Base-by-base conservation (phyloP, 2,797 vertebrate genomes). In the Australoheros facetus region DNA sequence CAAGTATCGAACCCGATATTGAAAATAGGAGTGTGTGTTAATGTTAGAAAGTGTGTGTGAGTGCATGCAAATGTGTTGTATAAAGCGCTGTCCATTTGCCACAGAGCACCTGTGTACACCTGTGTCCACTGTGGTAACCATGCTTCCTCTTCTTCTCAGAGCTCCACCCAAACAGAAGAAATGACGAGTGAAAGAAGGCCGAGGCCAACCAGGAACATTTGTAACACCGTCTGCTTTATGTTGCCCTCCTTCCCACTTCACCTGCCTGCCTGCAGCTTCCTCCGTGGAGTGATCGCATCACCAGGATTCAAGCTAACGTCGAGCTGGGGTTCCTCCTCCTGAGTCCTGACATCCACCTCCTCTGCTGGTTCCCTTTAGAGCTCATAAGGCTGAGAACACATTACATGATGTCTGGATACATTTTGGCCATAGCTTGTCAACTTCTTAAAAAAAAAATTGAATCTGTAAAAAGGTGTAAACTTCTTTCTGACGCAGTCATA, bases 91-190 rank as follows among this genome's bases (percentile, higher is more conserved):
- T 26, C 9, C 34, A 37, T 37, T 37, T 37, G 7, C 34, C 34
- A 37, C 8, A 7, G 32, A 19, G 16, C 19, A n/a, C 57, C 30
- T 37, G 58, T 30, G 4, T 30, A 1, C 28, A 30, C 28, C 16
- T 6, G 16, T 26, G 16, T 48, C 1, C 45, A 7, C 1, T 0
- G 62, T 48, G 62, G 39, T 66, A 28, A 66, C 23, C 0, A 0
- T 19, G 0, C 4, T 74, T 16, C 60, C 21, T 70, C 26, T 59
- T 60, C 42, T 72, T 60, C 75, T 64, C 89, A 98, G 97, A 93
- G 96, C 97, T 17, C 92, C 96, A 54, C 95, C 96, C 1, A 98
- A 97, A 77, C 92, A 90, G 93, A 98, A 97, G 95, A 97, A 96
- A 88, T 95, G 93, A 96, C 45, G 32, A 56, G 59, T 48, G 19